Evolutionary conservation across 2,113 vertebrate species (phyloP).

Genomic region (Merops nubicus): DNA sequence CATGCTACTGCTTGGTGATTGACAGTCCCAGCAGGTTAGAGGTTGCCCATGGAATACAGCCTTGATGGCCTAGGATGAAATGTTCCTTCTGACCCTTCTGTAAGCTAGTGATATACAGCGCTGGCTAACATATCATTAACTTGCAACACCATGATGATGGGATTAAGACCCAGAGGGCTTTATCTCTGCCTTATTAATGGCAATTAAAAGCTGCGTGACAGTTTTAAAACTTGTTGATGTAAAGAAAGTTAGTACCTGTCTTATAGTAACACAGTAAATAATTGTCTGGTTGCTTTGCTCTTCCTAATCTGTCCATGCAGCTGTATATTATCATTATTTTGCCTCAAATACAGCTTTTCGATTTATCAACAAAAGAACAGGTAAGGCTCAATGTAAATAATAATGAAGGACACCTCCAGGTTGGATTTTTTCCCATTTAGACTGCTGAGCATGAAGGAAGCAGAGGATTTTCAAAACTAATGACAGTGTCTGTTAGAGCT

Average conservation of each 20-base stretch:
- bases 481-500: not conserved
- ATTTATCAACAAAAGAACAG: conserved; percentile 69
- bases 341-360: conserved; percentile 64
- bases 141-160: conserved; percentile 45
- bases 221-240: conserved; percentile 65
- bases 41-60: conserved; percentile 52
- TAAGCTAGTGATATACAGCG: conserved; percentile 40
- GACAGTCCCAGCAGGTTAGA: conserved; percentile 42
- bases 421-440: conserved; percentile 28
- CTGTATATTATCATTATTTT: conserved; percentile 68
- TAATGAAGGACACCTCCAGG: conserved; percentile 61
- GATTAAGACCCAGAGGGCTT: conserved; percentile 67
- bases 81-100: conserved; percentile 58
- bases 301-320: conserved; percentile 53
- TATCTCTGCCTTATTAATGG: conserved; percentile 69
- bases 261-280: conserved; percentile 42
- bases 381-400: conserved; percentile 67
- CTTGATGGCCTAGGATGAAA: conserved; percentile 53
- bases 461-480: conserved; percentile 16
- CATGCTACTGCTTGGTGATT: conserved; percentile 28
- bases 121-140: conserved; percentile 69
- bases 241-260: conserved; percentile 56
- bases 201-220: conserved; percentile 68
- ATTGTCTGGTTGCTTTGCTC: conserved; percentile 55
- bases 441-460: conserved; percentile 1